A percentile compares a stretch with the other conserved stretches of the same genome.
phyloP scores from a whole-genome alignment of 2,113 vertebrate genomes.

The Vulpes ferrilata region DNA sequence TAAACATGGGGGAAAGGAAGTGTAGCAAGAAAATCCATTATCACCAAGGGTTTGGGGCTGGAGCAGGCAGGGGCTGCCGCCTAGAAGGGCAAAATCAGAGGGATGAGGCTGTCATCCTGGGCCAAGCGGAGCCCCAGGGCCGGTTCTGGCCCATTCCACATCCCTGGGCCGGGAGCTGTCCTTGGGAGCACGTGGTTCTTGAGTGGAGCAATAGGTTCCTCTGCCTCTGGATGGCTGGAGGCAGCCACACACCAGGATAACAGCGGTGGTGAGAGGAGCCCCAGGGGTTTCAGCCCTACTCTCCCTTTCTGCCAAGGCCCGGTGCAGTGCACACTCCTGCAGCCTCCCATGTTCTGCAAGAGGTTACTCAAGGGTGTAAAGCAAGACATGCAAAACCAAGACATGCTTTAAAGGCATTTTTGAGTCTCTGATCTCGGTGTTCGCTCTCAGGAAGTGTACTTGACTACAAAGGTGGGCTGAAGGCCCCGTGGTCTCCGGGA shows the following conservation, averaged over 20 bases:
- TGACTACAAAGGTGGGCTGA: background rate
- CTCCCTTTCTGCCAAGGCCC: background rate
- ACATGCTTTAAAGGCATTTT: background rate
- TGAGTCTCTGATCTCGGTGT: background rate
- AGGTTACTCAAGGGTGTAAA: background rate
- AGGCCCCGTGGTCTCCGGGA: background rate
- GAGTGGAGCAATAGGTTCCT: background rate
- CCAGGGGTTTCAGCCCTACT: background rate
- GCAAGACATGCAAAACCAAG: background rate
- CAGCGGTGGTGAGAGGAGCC: background rate
- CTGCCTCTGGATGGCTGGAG: background rate
- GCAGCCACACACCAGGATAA: background rate
- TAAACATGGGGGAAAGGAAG: background rate
- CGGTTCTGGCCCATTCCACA: background rate
- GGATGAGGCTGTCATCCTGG: background rate
- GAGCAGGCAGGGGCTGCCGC: background rate
- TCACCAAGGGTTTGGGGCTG: background rate
- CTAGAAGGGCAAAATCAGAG: background rate
- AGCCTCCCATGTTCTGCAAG: background rate
- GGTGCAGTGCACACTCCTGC: background rate
- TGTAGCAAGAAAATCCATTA: background rate
- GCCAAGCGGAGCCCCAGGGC: background rate
- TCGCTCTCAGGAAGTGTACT: conserved; percentile 5
- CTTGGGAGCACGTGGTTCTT: background rate
- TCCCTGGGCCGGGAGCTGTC: background rate